Evolutionary conservation across 2,113 vertebrate species (phyloP).

Genomic region (Grammomys surdaster): DNA sequence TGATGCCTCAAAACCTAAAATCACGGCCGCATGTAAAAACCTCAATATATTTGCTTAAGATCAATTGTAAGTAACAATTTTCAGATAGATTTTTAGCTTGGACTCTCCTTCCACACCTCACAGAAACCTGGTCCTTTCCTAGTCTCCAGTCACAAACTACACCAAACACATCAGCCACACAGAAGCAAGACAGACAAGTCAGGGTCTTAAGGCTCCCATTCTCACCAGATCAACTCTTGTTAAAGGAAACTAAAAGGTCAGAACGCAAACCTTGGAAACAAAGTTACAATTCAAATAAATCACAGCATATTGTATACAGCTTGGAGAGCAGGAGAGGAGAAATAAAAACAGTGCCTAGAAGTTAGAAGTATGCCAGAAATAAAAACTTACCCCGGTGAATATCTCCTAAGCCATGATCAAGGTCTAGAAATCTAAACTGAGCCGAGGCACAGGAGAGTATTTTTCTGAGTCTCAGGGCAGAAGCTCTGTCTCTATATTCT

Average conservation of each 20-base stretch:
- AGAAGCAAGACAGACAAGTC: conserved; percentile 51
- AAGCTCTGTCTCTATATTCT: conserved; percentile 93
- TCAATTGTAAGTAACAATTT: conserved; percentile 51
- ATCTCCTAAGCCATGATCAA: conserved; percentile 86
- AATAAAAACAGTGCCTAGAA: conserved; percentile 57
- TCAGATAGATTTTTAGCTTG: conserved; percentile 40
- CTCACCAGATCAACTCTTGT: conserved; percentile 32
- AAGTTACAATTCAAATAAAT: conserved; percentile 60
- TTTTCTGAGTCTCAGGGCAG: conserved; percentile 90
- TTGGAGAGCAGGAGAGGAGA: conserved; percentile 21
- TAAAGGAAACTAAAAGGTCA: conserved; percentile 50
- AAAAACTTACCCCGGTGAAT: conserved; percentile 91
- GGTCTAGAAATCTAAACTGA: conserved; percentile 87
- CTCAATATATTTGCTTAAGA: conserved; percentile 46
- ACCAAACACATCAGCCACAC: conserved; percentile 55
- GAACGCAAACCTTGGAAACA: conserved; percentile 60
- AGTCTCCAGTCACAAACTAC: conserved; percentile 26
- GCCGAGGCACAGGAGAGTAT: conserved; percentile 87
- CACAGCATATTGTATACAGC: conserved; percentile 16
- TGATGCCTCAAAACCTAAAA: conserved; percentile 19
- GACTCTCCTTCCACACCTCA: conserved; percentile 21
- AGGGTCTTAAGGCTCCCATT: conserved; percentile 4
- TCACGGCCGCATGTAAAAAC: conserved; percentile 1
- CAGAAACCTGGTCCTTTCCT: conserved; percentile 21
- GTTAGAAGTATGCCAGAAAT: conserved; percentile 74